Conservation (phyloP, 2,797 vertebrate genomes). For the Lates japonicus region DNA sequence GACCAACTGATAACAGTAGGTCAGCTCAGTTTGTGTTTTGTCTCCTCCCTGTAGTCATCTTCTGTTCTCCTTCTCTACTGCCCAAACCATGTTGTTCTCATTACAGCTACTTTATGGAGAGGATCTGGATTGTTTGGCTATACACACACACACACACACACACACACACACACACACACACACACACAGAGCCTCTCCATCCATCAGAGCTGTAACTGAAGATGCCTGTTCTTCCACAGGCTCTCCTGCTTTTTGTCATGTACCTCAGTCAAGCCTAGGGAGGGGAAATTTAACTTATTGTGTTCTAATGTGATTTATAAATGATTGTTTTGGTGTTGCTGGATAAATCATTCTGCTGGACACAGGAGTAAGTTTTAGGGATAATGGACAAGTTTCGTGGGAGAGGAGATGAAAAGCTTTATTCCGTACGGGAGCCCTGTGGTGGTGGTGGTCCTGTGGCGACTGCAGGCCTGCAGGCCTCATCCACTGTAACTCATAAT, state of each 20-base stretch:
- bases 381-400: slow-evolving; percentile 34
- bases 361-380: neutral
- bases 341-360: slow-evolving; percentile 42
- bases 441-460: slow-evolving; percentile 48
- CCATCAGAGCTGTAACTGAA: slow-evolving; percentile 53
- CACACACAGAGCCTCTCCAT: slow-evolving; percentile 33
- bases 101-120: slow-evolving; percentile 62
- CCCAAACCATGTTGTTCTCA: slow-evolving; percentile 68
- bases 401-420: slow-evolving; percentile 39
- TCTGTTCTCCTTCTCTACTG: slow-evolving; percentile 33
- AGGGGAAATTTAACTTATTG: slow-evolving; percentile 10
- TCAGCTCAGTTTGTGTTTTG: slow-evolving; percentile 14
- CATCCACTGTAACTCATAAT: slow-evolving; percentile 45
- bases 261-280: slow-evolving; percentile 10
- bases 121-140: slow-evolving; percentile 10
- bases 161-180: slow-evolving; percentile 29
- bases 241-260: slow-evolving; percentile 42
- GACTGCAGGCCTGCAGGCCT: slow-evolving; percentile 21
- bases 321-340: slow-evolving; percentile 27
- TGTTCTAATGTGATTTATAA: slow-evolving; percentile 54
- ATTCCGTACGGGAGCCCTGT: slow-evolving; percentile 34
- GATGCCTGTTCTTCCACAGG: slow-evolving; percentile 31
- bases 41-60: slow-evolving; percentile 22
- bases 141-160: slow-evolving; percentile 28
- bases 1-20: slow-evolving; percentile 31